Evolutionary conservation across 1,140 invertebrate species (phyloP).

Genomic region (Gryllus bimaculatus): DNA sequence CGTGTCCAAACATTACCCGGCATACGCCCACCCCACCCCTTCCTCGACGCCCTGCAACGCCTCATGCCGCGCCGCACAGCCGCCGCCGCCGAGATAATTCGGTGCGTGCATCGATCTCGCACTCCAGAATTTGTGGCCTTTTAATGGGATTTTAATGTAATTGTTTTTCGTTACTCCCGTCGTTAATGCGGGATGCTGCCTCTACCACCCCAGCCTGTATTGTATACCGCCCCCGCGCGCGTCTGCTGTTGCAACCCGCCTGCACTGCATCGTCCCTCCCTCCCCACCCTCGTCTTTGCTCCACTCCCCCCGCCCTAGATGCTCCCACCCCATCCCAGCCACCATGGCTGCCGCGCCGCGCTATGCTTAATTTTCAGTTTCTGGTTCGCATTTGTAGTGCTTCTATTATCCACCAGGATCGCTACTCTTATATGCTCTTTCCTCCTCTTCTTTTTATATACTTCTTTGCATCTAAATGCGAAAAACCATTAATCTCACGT

Average conservation of each 20-base stretch:
- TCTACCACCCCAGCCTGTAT: neutral
- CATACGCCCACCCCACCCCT: no score
- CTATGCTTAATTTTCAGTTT: neutral
- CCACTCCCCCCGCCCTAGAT: no score
- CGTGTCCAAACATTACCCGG: no score
- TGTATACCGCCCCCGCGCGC: neutral
- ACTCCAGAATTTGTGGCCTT: neutral
- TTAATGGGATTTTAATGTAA: constrained; percentile 2
- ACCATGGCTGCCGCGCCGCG: no score
- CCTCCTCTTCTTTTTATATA: neutral
- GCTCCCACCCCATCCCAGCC: no score
- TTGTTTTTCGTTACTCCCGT: neutral
- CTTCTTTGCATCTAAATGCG: constrained; percentile 1
- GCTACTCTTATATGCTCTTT: neutral
- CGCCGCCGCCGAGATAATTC: neutral
- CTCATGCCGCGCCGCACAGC: no score
- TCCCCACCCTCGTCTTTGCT: no score
- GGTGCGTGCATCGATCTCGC: neutral
- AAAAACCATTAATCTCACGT: constrained; percentile 1
- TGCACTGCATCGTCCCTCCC: no score
- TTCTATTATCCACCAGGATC: neutral
- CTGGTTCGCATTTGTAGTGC: neutral
- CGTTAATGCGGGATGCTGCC: neutral
- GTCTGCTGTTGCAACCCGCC: neutral
- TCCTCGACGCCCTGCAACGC: no score